phyloP scores from a whole-genome alignment of 2,797 vertebrate species.

The Notolabrus celidotus region DNA sequence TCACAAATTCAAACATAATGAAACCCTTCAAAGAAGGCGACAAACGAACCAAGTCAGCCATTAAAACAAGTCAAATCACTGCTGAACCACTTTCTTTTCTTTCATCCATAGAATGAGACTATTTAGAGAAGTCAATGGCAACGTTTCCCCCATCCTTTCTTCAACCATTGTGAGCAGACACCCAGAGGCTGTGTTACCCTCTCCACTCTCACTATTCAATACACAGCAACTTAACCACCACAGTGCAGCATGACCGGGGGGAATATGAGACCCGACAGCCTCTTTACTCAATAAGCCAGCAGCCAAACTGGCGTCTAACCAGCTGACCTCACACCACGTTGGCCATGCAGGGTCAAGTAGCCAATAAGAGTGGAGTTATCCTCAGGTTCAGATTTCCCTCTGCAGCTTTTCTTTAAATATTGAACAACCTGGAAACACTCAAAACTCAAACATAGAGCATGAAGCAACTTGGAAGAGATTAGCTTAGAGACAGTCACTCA shows the following conservation, averaged over 20 bases:
- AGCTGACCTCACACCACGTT: conserved; percentile 64
- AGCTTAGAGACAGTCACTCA: neutral
- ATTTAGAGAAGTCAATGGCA: conserved; percentile 39
- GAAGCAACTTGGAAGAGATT: neutral
- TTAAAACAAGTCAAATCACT: conserved; percentile 55
- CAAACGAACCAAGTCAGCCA: conserved; percentile 21
- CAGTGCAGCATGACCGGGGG: conserved; percentile 35
- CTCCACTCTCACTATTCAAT: conserved; percentile 38
- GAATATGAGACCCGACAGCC: conserved; percentile 48
- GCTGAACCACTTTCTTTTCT: conserved; percentile 52
- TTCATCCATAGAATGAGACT: conserved; percentile 47
- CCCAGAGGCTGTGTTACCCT: conserved; percentile 26
- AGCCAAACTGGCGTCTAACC: conserved; percentile 72
- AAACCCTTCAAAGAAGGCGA: conserved; percentile 30
- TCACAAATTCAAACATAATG: conserved; percentile 40
- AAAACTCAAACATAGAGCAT: conserved; percentile 2
- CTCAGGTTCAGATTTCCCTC: conserved; percentile 58
- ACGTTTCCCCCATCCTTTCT: conserved; percentile 34
- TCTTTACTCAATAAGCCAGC: conserved; percentile 57
- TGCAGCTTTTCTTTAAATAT: conserved; percentile 16
- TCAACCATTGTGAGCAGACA: conserved; percentile 22
- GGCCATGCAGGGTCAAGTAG: conserved; percentile 59
- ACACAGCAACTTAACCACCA: conserved; percentile 43
- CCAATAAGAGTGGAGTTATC: conserved; percentile 47
- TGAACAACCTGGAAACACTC: conserved; percentile 9